phyloP scores from a whole-genome alignment of 2,113 vertebrate genomes.

The Narcine bancroftii region DNA sequence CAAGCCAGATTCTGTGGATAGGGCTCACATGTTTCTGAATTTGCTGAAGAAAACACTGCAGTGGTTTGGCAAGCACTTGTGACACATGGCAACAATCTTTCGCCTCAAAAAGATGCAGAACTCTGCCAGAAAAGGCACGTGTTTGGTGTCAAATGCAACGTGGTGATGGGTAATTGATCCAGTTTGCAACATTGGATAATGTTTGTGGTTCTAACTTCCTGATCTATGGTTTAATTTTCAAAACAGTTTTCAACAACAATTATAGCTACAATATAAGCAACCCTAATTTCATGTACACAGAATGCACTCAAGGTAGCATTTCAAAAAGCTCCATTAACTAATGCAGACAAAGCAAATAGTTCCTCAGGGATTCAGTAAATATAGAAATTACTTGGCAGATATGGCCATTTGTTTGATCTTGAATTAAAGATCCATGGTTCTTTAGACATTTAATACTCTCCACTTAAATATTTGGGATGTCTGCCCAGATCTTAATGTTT shows the following conservation, averaged over 20 bases:
- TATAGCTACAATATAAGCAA: neutral
- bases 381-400: neutral
- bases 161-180: conserved; percentile 17
- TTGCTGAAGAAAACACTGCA: conserved; percentile 20
- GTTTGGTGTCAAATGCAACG: conserved; percentile 32
- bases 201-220: conserved; percentile 21
- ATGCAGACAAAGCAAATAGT: neutral
- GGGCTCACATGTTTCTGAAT: neutral
- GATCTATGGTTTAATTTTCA: neutral
- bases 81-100: conserved; percentile 35
- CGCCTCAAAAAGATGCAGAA: neutral
- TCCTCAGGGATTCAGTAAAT: neutral
- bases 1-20: neutral
- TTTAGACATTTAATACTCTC: neutral
- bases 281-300: neutral
- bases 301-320: neutral
- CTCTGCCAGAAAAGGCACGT: neutral
- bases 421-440: neutral
- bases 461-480: neutral
- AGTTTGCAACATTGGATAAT: conserved; percentile 10
- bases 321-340: neutral
- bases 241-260: neutral
- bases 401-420: neutral
- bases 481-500: neutral
- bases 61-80: conserved; percentile 8